Evolutionary conservation across 1,140 invertebrate genomes (phyloP).

Genomic region (Hesperophylax magnus): DNA sequence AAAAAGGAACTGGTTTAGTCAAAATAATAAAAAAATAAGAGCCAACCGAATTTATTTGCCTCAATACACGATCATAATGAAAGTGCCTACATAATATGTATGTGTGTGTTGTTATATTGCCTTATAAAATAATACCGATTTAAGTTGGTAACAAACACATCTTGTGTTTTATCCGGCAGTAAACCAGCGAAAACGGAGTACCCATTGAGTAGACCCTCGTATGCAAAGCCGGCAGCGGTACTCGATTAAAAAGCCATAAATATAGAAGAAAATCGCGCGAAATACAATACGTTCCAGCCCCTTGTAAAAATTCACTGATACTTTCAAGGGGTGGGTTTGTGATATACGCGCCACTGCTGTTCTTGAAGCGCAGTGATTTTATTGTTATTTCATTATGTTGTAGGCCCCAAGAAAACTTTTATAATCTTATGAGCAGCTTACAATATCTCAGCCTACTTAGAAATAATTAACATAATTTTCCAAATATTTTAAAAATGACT

Average conservation of each 20-base stretch:
- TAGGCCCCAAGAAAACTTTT: background rate
- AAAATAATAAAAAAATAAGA: no score
- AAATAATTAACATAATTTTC: no score
- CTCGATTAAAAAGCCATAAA: slow-evolving; percentile 56
- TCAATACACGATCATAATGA: background rate
- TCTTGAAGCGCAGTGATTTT: slow-evolving; percentile 49
- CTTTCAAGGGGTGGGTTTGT: slow-evolving; percentile 41
- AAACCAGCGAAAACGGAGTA: background rate
- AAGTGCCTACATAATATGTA: background rate
- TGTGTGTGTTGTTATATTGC: no score
- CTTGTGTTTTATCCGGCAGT: slow-evolving; percentile 5
- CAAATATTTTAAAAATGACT: no score
- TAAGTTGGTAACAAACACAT: background rate
- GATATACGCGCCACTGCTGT: slow-evolving; percentile 48
- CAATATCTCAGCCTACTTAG: no score
- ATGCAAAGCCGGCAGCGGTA: slow-evolving; percentile 45
- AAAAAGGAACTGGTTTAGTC: background rate
- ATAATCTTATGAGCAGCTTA: background rate
- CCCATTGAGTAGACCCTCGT: slow-evolving; percentile 12
- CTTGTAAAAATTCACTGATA: slow-evolving; percentile 42
- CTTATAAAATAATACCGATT: background rate
- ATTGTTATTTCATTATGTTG: background rate
- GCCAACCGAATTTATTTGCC: background rate
- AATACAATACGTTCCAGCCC: slow-evolving; percentile 58
- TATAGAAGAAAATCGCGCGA: slow-evolving; percentile 51